Evolutionary conservation across 2,113 vertebrate species (phyloP).

Genomic region (Notarius lentiginosus): DNA sequence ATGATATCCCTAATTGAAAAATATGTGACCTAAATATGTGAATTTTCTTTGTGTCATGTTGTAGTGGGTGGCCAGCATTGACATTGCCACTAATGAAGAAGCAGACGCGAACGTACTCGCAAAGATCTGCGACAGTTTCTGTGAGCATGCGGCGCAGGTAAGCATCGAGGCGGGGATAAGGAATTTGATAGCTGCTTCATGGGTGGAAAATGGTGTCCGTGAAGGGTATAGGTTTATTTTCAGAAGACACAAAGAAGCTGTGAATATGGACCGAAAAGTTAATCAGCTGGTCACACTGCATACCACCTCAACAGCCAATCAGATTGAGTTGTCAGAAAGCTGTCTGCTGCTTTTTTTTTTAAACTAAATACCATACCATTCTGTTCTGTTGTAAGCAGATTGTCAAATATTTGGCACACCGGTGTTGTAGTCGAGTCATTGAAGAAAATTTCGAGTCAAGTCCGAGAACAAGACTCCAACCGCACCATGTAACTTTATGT

Average conservation of each 20-base stretch:
- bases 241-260: neutral
- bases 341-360: neutral
- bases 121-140: slow-evolving; percentile 79
- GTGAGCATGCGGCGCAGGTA: slow-evolving; percentile 90
- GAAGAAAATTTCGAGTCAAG: too few relatives aligned
- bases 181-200: neutral
- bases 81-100: slow-evolving; percentile 83
- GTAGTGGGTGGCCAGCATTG: slow-evolving; percentile 91
- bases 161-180: neutral
- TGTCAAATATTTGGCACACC: too few relatives aligned
- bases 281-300: neutral
- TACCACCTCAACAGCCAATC: neutral
- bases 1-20: neutral
- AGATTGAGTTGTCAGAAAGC: neutral
- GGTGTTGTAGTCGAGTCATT: too few relatives aligned
- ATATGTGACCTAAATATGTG: neutral
- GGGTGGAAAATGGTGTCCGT: neutral
- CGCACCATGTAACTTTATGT: too few relatives aligned
- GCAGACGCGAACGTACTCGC: slow-evolving; percentile 84
- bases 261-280: neutral
- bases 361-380: neutral
- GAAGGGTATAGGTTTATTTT: neutral
- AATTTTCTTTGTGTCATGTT: neutral
- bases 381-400: neutral
- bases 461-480: too few relatives aligned